phyloP scores from a whole-genome alignment of 2,888 invertebrate species.

The Pollenia griseotomentosa region DNA sequence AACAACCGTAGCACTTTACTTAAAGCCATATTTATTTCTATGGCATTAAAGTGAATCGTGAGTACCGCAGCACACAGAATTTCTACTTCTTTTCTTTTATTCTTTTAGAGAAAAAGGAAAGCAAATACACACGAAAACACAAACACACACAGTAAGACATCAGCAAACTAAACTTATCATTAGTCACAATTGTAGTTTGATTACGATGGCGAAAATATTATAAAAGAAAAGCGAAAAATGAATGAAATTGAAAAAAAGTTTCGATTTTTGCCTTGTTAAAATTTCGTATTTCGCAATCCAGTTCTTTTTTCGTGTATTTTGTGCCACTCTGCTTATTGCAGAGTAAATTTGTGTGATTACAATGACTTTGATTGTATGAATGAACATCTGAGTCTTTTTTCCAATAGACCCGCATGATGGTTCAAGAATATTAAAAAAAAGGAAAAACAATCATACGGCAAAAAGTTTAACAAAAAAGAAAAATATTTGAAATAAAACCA shows the following conservation, averaged over 20 bases:
- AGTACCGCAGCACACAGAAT: slow-evolving; percentile 38
- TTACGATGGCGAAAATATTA: slow-evolving; percentile 53
- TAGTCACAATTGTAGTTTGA: slow-evolving; percentile 69
- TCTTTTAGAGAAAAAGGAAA: neutral
- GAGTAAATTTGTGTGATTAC: neutral
- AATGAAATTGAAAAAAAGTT: slow-evolving; percentile 51
- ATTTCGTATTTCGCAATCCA: slow-evolving; percentile 54
- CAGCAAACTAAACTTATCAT: slow-evolving; percentile 62
- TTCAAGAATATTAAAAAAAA: slow-evolving; percentile 27
- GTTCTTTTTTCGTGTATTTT: neutral
- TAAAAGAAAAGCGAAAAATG: neutral
- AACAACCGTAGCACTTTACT: slow-evolving; percentile 50
- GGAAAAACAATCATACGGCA: neutral
- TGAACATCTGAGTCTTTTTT: slow-evolving; percentile 63
- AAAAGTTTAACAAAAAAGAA: neutral
- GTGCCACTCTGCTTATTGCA: neutral
- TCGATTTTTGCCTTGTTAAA: slow-evolving; percentile 63
- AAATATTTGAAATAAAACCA: slow-evolving; percentile 36
- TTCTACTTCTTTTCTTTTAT: slow-evolving; percentile 27
- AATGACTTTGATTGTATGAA: slow-evolving; percentile 59
- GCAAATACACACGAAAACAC: neutral
- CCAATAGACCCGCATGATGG: slow-evolving; percentile 63
- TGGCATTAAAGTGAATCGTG: slow-evolving; percentile 1
- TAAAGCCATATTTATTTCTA: slow-evolving; percentile 60
- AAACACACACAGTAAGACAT: slow-evolving; percentile 7